Conservation (phyloP, 2,888 invertebrate species). For the Drosophila barbarae region DNA sequence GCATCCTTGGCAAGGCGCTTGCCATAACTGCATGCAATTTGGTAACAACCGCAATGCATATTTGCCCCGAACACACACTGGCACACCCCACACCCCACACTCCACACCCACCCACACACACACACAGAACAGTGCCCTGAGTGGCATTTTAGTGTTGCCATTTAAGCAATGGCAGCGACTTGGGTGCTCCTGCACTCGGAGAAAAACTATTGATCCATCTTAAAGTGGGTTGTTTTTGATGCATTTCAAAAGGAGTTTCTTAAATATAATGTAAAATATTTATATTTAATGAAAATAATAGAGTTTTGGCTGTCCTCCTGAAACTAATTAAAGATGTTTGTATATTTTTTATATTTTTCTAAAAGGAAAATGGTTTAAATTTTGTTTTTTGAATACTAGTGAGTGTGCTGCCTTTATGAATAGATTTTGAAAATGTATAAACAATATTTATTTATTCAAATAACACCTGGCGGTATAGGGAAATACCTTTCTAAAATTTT, state of each 20-base stretch:
- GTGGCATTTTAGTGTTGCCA: constrained; percentile 66
- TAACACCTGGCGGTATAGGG: too few relatives aligned
- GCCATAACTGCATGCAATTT: constrained; percentile 69
- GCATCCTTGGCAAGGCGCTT: constrained; percentile 46
- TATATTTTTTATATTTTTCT: background rate
- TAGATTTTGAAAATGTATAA: too few relatives aligned
- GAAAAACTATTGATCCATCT: background rate
- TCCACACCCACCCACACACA: constrained; percentile 10
- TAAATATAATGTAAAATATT: background rate
- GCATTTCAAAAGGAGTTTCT: background rate
- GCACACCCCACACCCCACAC: constrained; percentile 11
- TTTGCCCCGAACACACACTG: constrained; percentile 48
- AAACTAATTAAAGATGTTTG: too few relatives aligned
- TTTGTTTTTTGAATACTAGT: too few relatives aligned
- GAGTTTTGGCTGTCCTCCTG: background rate
- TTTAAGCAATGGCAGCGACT: constrained; percentile 52
- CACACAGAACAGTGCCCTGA: constrained; percentile 53
- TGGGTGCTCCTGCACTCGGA: constrained; percentile 29
- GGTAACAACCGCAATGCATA: constrained; percentile 70
- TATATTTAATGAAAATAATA: too few relatives aligned
- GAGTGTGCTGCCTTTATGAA: too few relatives aligned
- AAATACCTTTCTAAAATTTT: background rate
- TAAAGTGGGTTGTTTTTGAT: background rate
- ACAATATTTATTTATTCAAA: too few relatives aligned
- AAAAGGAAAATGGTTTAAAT: background rate